A percentile compares a stretch with the other conserved stretches of the same genome.
Conservation (phyloP, 2,888 invertebrate species). For the Drosophila gaucha region DNA sequence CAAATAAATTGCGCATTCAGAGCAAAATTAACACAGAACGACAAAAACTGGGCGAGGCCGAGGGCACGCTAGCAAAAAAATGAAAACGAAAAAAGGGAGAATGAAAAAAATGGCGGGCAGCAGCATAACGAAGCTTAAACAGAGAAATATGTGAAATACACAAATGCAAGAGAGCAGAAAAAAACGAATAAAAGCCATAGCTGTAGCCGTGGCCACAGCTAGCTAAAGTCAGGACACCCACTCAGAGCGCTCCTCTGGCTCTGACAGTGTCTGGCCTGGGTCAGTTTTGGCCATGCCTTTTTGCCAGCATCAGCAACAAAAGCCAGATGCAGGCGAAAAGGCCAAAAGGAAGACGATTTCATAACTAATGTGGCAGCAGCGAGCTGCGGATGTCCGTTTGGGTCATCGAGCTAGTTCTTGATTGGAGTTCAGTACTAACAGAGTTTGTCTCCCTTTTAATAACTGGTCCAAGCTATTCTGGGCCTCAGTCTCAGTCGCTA, state of each 20-base stretch:
- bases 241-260: slow-evolving; percentile 14
- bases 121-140: slow-evolving; percentile 67
- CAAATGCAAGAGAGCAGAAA: slow-evolving; percentile 36
- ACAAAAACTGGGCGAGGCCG: slow-evolving; percentile 33
- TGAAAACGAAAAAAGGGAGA: slow-evolving; percentile 2
- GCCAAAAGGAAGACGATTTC: slow-evolving; percentile 27
- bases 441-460: slow-evolving; percentile 32
- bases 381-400: slow-evolving; percentile 58
- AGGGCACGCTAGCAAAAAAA: slow-evolving; percentile 10
- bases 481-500: slow-evolving; percentile 11
- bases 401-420: slow-evolving; percentile 48
- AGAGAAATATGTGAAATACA: slow-evolving; percentile 47
- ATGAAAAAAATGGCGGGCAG: slow-evolving; percentile 34
- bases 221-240: slow-evolving; percentile 26
- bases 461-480: slow-evolving; percentile 41
- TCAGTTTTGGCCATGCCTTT: slow-evolving; percentile 18
- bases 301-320: slow-evolving; percentile 44
- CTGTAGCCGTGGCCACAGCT: slow-evolving; percentile 29
- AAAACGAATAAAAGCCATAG: slow-evolving; percentile 9
- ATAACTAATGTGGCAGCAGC: slow-evolving; percentile 47
- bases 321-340: slow-evolving; percentile 37
- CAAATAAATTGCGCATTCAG: slow-evolving; percentile 81
- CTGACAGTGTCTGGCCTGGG: not conserved
- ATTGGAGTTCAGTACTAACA: slow-evolving; percentile 41
- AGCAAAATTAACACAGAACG: slow-evolving; percentile 71